phyloP scores from a whole-genome alignment of 2,888 invertebrate species.

The Lasioglossum vierecki region DNA sequence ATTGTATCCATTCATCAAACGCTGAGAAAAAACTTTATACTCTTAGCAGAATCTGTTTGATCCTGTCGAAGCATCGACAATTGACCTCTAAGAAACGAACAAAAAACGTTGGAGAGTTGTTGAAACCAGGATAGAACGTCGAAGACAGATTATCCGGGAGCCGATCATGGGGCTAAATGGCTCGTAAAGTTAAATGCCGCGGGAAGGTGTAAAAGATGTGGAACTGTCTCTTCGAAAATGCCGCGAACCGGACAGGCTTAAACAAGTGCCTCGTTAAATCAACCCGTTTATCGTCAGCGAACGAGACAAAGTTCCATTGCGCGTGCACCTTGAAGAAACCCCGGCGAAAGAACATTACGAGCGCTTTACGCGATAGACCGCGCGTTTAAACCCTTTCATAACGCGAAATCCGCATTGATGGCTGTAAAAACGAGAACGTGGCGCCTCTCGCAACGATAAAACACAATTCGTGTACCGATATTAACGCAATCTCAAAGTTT shows the following conservation, averaged over 20 bases:
- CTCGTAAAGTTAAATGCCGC: slow-evolving; percentile 9
- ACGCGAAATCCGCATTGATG: background rate
- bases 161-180: slow-evolving; percentile 9
- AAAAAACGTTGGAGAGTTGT: background rate
- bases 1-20: background rate
- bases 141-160: background rate
- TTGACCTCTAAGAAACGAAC: background rate
- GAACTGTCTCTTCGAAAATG: background rate
- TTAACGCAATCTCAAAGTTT: background rate
- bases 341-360: slow-evolving; percentile 16
- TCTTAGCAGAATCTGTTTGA: too few relatives aligned
- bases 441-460: background rate
- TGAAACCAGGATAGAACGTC: background rate
- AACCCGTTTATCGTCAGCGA: slow-evolving; percentile 18
- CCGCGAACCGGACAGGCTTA: slow-evolving; percentile 1
- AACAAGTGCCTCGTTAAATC: slow-evolving; percentile 35
- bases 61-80: background rate
- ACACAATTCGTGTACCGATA: background rate
- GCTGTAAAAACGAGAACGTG: background rate
- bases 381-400: background rate
- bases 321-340: slow-evolving; percentile 3
- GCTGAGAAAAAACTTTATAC: background rate
- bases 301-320: background rate
- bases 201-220: background rate
- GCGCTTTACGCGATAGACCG: slow-evolving; percentile 11